A percentile compares a stretch with the other conserved stretches of the same genome.
These are phyloP conservation scores for Choreutis nemorana DNA, from an alignment of 2,888 invertebrate genomes.

Conservation along the genomic window DNA sequence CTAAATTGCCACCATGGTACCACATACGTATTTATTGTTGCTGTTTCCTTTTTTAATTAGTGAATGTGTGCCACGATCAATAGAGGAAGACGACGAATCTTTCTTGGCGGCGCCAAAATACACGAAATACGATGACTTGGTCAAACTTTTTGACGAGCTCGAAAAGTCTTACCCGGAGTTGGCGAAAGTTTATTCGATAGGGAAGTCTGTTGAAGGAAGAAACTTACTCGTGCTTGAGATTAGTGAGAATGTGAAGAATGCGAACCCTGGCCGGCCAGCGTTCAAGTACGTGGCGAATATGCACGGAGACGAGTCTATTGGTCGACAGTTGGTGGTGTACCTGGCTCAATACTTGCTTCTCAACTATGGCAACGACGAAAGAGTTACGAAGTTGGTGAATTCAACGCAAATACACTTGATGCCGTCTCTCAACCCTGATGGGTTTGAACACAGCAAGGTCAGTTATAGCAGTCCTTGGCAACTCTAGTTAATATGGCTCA, in stretches of 20 bases:
- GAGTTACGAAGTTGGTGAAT: conserved; percentile 82
- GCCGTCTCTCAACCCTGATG: conserved; percentile 98
- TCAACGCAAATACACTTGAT: conserved; percentile 92
- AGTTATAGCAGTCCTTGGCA: conserved; percentile 15
- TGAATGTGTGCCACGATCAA: conserved; percentile 34
- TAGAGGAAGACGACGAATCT: conserved; percentile 49
- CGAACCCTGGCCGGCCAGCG: conserved; percentile 78
- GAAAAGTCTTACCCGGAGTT: conserved; percentile 72
- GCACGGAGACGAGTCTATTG: conserved; percentile 95
- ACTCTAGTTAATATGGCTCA: conserved; percentile 3
- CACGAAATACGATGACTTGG: conserved; percentile 75
- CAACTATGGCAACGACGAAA: conserved; percentile 74
- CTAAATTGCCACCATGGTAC: too few species aligned
- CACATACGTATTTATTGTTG: conserved; percentile 32
- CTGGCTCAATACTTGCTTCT: conserved; percentile 84
- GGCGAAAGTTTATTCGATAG: conserved; percentile 77
- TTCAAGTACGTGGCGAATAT: conserved; percentile 96
- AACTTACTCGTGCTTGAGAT: conserved; percentile 86
- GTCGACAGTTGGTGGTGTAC: conserved; percentile 82
- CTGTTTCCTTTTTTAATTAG: conserved; percentile 37
- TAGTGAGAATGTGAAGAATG: conserved; percentile 69
- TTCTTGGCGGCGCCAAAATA: conserved; percentile 70
- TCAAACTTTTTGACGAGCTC: conserved; percentile 69
- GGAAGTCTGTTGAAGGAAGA: conserved; percentile 83
- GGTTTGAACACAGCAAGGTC: conserved; percentile 85